Percentiles rank a stretch among this genome's conserved stretches.
phyloP scores from a whole-genome alignment of 2,113 vertebrate genomes.

The Excalfactoria chinensis region DNA sequence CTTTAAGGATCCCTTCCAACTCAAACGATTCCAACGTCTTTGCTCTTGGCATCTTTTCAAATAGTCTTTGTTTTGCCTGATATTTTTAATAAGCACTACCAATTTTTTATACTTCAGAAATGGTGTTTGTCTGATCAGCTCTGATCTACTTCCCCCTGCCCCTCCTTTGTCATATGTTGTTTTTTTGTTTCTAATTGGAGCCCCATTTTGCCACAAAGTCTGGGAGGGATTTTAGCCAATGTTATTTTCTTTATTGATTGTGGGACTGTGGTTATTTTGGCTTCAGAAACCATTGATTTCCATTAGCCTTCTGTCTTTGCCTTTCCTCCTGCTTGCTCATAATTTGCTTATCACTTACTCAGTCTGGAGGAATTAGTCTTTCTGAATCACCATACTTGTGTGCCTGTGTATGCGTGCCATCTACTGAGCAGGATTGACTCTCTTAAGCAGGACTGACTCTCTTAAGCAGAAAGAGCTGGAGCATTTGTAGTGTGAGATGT shows the following conservation, averaged over 20 bases:
- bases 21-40: background rate
- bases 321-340: background rate
- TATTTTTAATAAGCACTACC: background rate
- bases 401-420: background rate
- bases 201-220: background rate
- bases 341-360: background rate
- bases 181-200: conserved; percentile 2
- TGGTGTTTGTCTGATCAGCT: background rate
- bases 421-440: background rate
- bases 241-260: conserved; percentile 20
- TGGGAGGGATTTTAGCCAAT: conserved; percentile 35
- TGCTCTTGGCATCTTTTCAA: background rate
- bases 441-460: background rate
- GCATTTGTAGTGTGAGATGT: background rate
- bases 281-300: conserved; percentile 26
- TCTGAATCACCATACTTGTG: background rate
- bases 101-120: background rate
- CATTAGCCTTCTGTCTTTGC: conserved; percentile 37
- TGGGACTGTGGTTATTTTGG: conserved; percentile 10
- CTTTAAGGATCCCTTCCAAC: too few species aligned
- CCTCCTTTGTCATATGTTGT: background rate
- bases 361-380: background rate
- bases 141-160: background rate
- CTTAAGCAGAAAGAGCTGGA: background rate
- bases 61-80: background rate